Conservation (phyloP, 2,797 vertebrate species). For the Leptatherina wallacei region DNA sequence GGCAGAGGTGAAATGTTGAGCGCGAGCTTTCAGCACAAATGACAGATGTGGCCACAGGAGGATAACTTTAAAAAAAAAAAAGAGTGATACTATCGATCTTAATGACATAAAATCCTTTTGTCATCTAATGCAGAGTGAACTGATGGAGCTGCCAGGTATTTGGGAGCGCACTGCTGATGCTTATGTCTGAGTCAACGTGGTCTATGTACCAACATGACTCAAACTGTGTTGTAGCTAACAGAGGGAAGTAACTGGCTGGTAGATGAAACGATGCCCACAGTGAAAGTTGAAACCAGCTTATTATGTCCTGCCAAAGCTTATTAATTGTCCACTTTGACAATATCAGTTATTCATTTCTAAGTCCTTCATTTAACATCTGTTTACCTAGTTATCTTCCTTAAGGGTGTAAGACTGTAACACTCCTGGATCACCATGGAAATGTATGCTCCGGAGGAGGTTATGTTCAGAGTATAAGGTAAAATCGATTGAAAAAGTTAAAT, state of each 20-base stretch:
- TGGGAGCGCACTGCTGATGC: not conserved
- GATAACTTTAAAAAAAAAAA: constrained; percentile 12
- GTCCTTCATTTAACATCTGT: not conserved
- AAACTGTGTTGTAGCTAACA: not conserved
- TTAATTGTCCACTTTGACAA: not conserved
- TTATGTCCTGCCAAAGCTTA: not conserved
- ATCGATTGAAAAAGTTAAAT: not conserved
- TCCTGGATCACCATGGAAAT: not conserved
- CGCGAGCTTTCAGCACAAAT: constrained; percentile 35
- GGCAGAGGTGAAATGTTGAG: constrained; percentile 28
- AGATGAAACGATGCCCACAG: not conserved
- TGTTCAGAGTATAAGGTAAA: not conserved
- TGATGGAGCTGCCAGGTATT: not conserved
- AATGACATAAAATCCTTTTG: constrained; percentile 5
- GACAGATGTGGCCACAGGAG: constrained; percentile 19
- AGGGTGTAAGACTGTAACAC: not conserved
- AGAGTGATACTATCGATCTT: constrained; percentile 10
- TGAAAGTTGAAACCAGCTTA: not conserved
- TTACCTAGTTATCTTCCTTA: not conserved
- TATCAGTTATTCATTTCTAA: not conserved
- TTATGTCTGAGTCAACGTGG: not conserved
- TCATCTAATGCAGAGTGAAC: constrained; percentile 9
- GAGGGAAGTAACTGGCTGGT: not conserved
- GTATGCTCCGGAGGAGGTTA: not conserved
- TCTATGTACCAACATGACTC: not conserved